Evolutionary conservation across 2,113 vertebrate genomes (phyloP), one percentile per base, ranked within the genome.

Genomic region (Anguilla rostrata): DNA sequence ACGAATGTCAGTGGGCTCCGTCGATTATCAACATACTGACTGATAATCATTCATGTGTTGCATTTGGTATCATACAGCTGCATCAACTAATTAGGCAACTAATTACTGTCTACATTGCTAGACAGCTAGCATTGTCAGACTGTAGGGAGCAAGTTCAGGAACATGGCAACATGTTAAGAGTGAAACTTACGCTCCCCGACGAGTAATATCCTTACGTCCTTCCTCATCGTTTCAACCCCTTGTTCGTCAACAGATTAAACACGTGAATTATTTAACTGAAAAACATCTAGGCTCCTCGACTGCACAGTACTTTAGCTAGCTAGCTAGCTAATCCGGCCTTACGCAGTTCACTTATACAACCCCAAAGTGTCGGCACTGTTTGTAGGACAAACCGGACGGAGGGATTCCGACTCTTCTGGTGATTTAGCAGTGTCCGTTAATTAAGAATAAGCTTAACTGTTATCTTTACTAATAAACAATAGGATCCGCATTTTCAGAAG

Each of bases 131-230:
- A 66, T 0, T 79, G 16, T 11, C 39, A 60, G 49, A 43, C 81
- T 81, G 8, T 18, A 9, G 2, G 53, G 2, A 66, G 60, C 49
- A 43, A 86, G 20, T 63, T 93, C 71, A 53, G n/a, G 29, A 3
- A 39, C 43, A 46, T 40, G 49, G 20, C 18, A 15, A n/a, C 46
- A 40, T 11, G n/a, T 78, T 16, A 49, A 85, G 41, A 78, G 29
- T 53, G 75, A 71, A 20, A 96, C 97, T 98, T 94, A 99, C 98
- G 96, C 94, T 99, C 98, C 89, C 98, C 98, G 93, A 99, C 97
- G 53, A 99, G 93, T 86, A 99, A 94, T 90, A 99, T 99, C 95
- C 98, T 94, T 93, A 99, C 98, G 95, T 99, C 98, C 89, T 99
- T 99, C 95, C 97, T 96, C 98, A 99, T 99, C 91, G 89, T 95